Conservation (phyloP, 1,140 invertebrate species). For the Halyomorpha halys region DNA sequence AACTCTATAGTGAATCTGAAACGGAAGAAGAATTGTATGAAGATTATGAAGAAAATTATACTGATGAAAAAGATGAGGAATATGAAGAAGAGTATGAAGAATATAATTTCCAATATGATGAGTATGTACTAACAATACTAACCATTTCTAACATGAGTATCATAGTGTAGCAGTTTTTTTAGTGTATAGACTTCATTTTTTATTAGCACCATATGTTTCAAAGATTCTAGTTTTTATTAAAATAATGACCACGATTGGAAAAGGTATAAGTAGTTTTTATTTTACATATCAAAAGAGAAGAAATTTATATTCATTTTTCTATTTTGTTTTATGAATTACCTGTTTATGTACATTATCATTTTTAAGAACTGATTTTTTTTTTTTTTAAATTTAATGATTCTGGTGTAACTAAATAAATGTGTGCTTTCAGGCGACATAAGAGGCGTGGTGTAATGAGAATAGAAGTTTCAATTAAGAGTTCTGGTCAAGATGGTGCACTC, state of each 20-base stretch:
- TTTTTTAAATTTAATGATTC: too few species aligned
- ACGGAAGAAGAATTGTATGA: slow-evolving; percentile 32
- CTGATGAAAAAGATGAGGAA: slow-evolving; percentile 31
- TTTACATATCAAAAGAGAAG: too few species aligned
- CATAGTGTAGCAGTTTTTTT: neutral
- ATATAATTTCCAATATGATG: slow-evolving; percentile 32
- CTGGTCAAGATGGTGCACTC: slow-evolving; percentile 4
- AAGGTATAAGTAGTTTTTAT: too few species aligned
- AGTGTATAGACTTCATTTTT: too few species aligned
- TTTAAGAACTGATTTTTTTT: too few species aligned
- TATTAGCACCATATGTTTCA: too few species aligned
- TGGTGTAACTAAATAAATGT: too few species aligned
- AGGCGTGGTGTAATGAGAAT: slow-evolving; percentile 1
- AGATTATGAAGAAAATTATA: slow-evolving; percentile 33
- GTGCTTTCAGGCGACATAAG: neutral
- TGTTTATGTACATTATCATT: too few species aligned
- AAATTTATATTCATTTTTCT: too few species aligned
- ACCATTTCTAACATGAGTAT: slow-evolving; percentile 24
- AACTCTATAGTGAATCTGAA: slow-evolving; percentile 22
- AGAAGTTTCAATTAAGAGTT: neutral
- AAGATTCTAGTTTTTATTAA: too few species aligned
- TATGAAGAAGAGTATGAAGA: slow-evolving; percentile 32
- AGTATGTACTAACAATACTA: slow-evolving; percentile 29
- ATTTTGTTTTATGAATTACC: too few species aligned
- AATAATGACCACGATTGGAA: too few species aligned